These are phyloP conservation scores for Sminthopsis crassicaudata DNA, from an alignment of 2,113 vertebrate genomes.

Conservation along the genomic window DNA sequence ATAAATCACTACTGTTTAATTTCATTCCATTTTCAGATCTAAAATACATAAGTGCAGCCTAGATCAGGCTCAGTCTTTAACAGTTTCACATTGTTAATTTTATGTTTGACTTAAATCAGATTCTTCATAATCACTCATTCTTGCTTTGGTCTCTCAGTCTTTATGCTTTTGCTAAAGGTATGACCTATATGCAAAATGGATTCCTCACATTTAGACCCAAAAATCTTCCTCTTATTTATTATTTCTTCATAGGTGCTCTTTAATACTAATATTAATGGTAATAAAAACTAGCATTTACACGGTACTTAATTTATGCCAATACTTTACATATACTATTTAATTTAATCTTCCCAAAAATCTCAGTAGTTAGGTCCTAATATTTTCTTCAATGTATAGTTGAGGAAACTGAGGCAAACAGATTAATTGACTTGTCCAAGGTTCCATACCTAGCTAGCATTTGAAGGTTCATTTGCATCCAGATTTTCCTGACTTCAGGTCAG, in stretches of 20 bases:
- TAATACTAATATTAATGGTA: not conserved
- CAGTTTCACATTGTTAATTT: not conserved
- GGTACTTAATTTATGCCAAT: not conserved
- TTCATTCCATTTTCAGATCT: not conserved
- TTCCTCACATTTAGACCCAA: not conserved
- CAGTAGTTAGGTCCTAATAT: not conserved
- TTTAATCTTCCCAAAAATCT: not conserved
- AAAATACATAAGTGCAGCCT: not conserved
- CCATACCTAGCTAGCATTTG: not conserved
- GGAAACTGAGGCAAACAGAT: not conserved
- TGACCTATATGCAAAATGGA: not conserved
- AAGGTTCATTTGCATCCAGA: not conserved
- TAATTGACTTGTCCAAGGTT: not conserved
- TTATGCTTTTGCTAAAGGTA: not conserved
- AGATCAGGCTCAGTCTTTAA: not conserved
- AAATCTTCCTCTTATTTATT: not conserved
- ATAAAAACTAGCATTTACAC: not conserved
- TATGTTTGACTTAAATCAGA: not conserved
- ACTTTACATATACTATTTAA: not conserved
- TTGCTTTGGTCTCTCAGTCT: not conserved
- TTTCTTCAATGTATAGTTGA: not conserved
- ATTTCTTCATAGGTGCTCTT: not conserved
- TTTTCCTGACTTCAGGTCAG: not conserved
- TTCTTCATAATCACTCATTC: not conserved
- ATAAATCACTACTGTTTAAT: not conserved